Conservation (phyloP, 1,140 invertebrate species). For the Berghia stephanieae region DNA sequence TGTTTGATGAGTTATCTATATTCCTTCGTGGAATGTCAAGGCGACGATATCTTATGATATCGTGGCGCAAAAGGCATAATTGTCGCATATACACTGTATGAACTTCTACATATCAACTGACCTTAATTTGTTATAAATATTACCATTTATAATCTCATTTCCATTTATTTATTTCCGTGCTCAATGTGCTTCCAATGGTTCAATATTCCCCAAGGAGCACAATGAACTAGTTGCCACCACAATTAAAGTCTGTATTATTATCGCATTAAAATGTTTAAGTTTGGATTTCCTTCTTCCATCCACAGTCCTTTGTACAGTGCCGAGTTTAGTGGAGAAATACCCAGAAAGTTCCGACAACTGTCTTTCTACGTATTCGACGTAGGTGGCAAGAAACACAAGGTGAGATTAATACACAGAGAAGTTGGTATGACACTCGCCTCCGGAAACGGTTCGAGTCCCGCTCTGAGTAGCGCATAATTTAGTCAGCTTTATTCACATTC, state of each 20-base stretch:
- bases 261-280: too few relatives aligned
- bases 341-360: constrained; percentile 85
- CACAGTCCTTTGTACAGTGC: constrained; percentile 89
- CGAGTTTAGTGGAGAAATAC: constrained; percentile 92
- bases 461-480: neutral
- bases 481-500: too few relatives aligned
- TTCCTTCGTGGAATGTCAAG: too few relatives aligned
- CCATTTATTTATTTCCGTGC: neutral
- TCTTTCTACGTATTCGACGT: constrained; percentile 82
- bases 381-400: neutral
- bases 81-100: too few relatives aligned
- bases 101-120: too few relatives aligned
- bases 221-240: too few relatives aligned
- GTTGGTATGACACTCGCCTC: neutral
- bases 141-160: neutral
- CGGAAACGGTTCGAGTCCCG: neutral
- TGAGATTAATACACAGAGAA: neutral
- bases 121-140: too few relatives aligned
- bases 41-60: too few relatives aligned
- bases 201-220: neutral
- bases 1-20: too few relatives aligned
- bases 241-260: too few relatives aligned
- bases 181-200: neutral
- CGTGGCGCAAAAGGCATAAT: too few relatives aligned
- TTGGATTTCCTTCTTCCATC: constrained; percentile 17